Percentiles rank a stretch among this genome's conserved stretches.
Conservation (phyloP, 2,113 vertebrate genomes). For the Toxotes jaculatrix region DNA sequence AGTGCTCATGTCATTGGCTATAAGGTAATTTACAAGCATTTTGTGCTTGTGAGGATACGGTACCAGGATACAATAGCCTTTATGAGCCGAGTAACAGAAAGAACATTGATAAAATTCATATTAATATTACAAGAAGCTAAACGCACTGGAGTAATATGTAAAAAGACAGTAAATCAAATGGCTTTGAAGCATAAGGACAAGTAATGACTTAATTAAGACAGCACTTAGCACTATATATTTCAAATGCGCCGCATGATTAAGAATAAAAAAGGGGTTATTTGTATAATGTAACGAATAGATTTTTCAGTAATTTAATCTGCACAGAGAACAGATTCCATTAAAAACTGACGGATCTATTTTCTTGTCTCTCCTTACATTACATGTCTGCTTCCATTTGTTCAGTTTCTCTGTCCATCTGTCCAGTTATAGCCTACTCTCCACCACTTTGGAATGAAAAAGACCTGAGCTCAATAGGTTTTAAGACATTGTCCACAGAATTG, state of each 20-base stretch:
- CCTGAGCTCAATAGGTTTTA: slow-evolving; percentile 24
- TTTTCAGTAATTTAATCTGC: not conserved
- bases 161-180: slow-evolving; percentile 32
- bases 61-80: not conserved
- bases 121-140: slow-evolving; percentile 45
- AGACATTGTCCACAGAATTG: slow-evolving; percentile 24
- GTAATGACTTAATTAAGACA: slow-evolving; percentile 49
- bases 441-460: slow-evolving; percentile 33
- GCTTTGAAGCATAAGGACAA: slow-evolving; percentile 29
- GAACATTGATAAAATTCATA: slow-evolving; percentile 15
- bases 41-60: not conserved
- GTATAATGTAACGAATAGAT: slow-evolving; percentile 1
- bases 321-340: not conserved
- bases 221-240: slow-evolving; percentile 22
- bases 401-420: slow-evolving; percentile 12
- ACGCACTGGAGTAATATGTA: slow-evolving; percentile 11
- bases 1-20: not conserved
- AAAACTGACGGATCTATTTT: not conserved
- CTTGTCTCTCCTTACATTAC: not conserved
- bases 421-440: slow-evolving; percentile 5
- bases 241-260: not conserved
- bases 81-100: slow-evolving; percentile 9
- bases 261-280: not conserved
- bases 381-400: slow-evolving; percentile 9
- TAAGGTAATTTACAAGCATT: not conserved